Conservation (phyloP, 1,140 invertebrate genomes). For the Solen grandis region DNA sequence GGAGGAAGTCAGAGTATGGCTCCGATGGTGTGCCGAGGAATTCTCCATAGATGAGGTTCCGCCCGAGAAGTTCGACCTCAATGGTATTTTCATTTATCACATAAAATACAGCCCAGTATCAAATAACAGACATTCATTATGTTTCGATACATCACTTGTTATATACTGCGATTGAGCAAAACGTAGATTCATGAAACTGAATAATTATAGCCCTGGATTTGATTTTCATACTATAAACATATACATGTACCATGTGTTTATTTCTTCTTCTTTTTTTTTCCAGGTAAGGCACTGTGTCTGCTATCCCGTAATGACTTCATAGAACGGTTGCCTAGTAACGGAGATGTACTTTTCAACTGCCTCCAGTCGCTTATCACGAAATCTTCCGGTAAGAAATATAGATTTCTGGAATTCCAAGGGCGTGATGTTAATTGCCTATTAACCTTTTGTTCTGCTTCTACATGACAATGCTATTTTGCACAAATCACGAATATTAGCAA, state of each 20-base stretch:
- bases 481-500: no score
- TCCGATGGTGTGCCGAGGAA: conserved; percentile 95
- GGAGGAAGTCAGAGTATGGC: conserved; percentile 93
- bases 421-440: no score
- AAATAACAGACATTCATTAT: no score
- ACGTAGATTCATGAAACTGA: not conserved
- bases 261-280: conserved; percentile 39
- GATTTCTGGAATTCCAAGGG: no score
- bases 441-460: no score
- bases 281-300: conserved; percentile 94
- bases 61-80: conserved; percentile 98
- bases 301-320: conserved; percentile 94
- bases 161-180: no score
- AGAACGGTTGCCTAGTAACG: conserved; percentile 93
- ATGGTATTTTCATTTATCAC: conserved; percentile 85
- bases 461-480: no score
- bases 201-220: not conserved
- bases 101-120: not conserved
- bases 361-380: conserved; percentile 89
- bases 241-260: not conserved
- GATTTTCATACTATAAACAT: not conserved
- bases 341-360: conserved; percentile 96
- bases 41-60: conserved; percentile 95
- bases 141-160: not conserved
- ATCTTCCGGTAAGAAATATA: not conserved